These are phyloP conservation scores for Lasiurus borealis DNA, from an alignment of 2,113 vertebrate species.

Conservation along the genomic window DNA sequence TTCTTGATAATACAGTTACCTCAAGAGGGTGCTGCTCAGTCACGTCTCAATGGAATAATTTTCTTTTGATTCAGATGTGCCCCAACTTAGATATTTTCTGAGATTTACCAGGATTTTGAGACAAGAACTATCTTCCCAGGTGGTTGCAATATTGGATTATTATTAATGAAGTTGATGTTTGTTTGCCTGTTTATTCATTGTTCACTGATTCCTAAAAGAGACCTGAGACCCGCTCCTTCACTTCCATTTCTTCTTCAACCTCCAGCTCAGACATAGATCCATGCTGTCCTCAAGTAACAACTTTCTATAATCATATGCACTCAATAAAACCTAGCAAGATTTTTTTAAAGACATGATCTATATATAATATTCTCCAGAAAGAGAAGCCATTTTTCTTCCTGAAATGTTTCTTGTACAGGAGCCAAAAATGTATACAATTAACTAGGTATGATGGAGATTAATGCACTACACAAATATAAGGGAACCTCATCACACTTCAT, in stretches of 20 bases:
- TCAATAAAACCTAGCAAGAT: neutral
- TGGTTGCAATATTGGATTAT: neutral
- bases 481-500: neutral
- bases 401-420: constrained; percentile 14
- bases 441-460: constrained; percentile 56
- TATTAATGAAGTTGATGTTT: neutral
- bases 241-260: neutral
- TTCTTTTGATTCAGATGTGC: neutral
- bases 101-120: neutral
- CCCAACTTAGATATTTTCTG: neutral
- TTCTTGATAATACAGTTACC: neutral
- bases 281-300: neutral
- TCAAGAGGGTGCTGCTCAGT: neutral
- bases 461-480: constrained; percentile 43
- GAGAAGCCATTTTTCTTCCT: constrained; percentile 31
- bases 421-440: constrained; percentile 56
- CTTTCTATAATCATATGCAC: neutral
- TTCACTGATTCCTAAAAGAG: neutral
- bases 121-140: neutral
- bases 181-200: neutral
- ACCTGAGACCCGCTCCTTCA: rapidly evolving
- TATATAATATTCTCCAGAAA: constrained; percentile 30
- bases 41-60: neutral
- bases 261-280: neutral
- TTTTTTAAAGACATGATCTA: neutral